A percentile compares a stretch with the other conserved stretches of the same genome.
Conservation (phyloP, 2,113 vertebrate genomes). For the Syngnathus scovelli region DNA sequence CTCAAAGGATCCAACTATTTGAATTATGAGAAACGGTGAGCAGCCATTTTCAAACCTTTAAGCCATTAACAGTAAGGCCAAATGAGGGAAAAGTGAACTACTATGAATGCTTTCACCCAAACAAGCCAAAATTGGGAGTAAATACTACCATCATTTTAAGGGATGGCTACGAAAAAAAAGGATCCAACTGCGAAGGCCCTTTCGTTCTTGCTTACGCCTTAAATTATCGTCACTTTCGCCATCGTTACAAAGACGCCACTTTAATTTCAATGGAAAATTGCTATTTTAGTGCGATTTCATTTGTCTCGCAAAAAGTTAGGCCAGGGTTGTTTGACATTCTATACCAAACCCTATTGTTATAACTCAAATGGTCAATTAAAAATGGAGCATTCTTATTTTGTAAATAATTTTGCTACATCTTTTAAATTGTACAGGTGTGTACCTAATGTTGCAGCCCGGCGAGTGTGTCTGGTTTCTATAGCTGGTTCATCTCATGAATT, state of each 20-base stretch:
- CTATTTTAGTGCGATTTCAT: background rate
- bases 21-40: too few species aligned
- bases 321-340: background rate
- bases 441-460: background rate
- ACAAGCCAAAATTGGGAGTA: too few species aligned
- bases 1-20: too few species aligned
- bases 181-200: too few species aligned
- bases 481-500: background rate
- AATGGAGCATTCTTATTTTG: background rate
- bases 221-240: too few species aligned
- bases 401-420: background rate
- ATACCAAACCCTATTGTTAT: background rate
- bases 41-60: too few species aligned
- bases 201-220: background rate
- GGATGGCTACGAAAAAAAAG: too few species aligned
- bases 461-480: background rate
- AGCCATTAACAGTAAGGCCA: too few species aligned
- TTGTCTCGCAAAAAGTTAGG: background rate
- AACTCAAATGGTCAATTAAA: background rate
- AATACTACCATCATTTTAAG: too few species aligned
- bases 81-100: too few species aligned
- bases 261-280: background rate
- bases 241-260: too few species aligned
- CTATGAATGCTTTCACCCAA: too few species aligned
- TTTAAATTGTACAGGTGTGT: background rate